Evolutionary conservation across 2,113 vertebrate genomes (phyloP).

Genomic region (Ceratotherium simum): DNA sequence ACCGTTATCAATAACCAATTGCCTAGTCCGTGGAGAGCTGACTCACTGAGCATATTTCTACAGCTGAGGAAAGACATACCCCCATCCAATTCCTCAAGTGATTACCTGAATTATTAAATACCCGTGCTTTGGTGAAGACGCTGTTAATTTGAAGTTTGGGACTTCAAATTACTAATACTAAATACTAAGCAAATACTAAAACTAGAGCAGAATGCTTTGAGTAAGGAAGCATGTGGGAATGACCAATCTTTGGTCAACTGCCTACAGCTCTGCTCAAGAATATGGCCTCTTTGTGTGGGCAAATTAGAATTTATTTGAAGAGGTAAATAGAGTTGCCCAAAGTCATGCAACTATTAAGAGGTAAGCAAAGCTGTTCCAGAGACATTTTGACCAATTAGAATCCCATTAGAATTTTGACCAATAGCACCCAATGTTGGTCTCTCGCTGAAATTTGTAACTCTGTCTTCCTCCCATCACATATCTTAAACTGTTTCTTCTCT

Average conservation of each 20-base stretch:
- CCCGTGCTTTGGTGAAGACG: neutral
- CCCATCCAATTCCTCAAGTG: neutral
- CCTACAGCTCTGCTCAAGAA: neutral
- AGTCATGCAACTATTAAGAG: too few species aligned
- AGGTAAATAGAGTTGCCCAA: too few species aligned
- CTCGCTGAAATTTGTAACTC: slow-evolving; percentile 53
- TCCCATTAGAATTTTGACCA: slow-evolving; percentile 31
- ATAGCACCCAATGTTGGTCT: neutral
- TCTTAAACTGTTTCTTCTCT: slow-evolving; percentile 69
- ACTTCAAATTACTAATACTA: too few species aligned
- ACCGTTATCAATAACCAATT: slow-evolving; percentile 16
- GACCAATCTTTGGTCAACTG: neutral
- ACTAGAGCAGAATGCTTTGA: neutral
- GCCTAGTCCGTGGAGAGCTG: neutral
- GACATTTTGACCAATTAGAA: neutral
- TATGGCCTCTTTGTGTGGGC: neutral
- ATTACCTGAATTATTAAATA: slow-evolving; percentile 42
- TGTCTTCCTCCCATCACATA: slow-evolving; percentile 48
- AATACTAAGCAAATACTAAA: neutral
- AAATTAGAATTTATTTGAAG: neutral
- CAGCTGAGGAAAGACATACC: slow-evolving; percentile 1
- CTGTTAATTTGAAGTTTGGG: neutral
- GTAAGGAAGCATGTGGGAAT: neutral
- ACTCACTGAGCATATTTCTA: neutral
- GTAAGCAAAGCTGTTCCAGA: neutral